A percentile compares a stretch with the other conserved stretches of the same genome.
Evolutionary conservation across 2,113 vertebrate genomes (phyloP).

Genomic region (Varanus salvator): DNA sequence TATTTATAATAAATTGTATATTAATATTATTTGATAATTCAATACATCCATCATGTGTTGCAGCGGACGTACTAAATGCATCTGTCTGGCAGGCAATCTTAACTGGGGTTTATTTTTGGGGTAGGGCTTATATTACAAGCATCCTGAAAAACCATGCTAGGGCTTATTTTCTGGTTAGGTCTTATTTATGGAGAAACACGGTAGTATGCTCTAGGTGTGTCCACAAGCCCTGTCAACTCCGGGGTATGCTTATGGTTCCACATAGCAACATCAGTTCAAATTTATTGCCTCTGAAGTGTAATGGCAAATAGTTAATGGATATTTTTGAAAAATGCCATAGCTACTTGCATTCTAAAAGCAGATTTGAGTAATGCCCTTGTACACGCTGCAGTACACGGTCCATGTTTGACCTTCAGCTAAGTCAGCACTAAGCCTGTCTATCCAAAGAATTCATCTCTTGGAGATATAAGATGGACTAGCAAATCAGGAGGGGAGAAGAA

Average conservation of each 20-base stretch:
- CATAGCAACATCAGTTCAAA: neutral
- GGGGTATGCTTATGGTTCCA: neutral
- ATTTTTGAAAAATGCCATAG: neutral
- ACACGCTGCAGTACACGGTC: neutral
- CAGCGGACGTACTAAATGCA: too few species aligned
- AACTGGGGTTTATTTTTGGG: too few species aligned
- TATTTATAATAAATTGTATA: too few species aligned
- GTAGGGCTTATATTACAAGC: too few species aligned
- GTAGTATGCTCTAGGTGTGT: too few species aligned
- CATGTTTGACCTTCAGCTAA: conserved; percentile 20
- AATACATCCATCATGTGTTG: too few species aligned
- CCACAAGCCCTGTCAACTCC: neutral
- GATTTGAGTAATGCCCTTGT: neutral
- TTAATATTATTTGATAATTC: too few species aligned
- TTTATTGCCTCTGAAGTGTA: conserved; percentile 8
- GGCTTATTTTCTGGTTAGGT: too few species aligned
- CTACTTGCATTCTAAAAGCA: conserved; percentile 14
- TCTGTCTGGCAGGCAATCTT: too few species aligned
- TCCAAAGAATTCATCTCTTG: neutral
- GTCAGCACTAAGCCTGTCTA: neutral
- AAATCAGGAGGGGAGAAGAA: neutral
- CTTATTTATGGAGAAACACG: too few species aligned
- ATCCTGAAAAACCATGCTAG: too few species aligned
- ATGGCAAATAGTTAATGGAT: conserved; percentile 16
- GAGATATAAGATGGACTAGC: neutral